Evolutionary conservation across 2,113 vertebrate species (phyloP), one percentile per base, ranked within the genome.

Genomic region (Cyanocitta stelleri): DNA sequence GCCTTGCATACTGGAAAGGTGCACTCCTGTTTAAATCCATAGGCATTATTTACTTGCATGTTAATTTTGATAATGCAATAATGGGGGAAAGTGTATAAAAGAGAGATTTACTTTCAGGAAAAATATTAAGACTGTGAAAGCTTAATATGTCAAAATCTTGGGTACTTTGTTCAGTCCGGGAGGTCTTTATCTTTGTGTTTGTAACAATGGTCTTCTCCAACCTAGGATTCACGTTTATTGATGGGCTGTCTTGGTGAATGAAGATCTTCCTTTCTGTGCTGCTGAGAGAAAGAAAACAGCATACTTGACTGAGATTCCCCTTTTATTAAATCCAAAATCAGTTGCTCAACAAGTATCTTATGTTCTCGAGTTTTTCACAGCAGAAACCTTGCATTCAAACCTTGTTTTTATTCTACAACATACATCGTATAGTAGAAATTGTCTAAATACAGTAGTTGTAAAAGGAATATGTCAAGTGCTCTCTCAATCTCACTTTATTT

Each of bases 111-210:
- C 37, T 82, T 91, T 75, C 55, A 68, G 69, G 22, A 91, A 92
- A 77, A 78, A 85, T 82, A 87, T 59, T 63, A 75, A 27, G 52
- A 61, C n/a, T 64, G 18, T 63, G n/a, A 64, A 89, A 76, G 55
- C 67, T 91, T 69, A 77, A 27, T 91, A 59, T 79, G 55, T 95
- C 91, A 90, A 90, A 73, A 86, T 41, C 7, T n/a, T 94, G 51
- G 13, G 48, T 63, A 52, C 75, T 96, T 96, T 94, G 71, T 95
- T 96, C 95, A 67, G 63, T 39, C 67, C 0, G 11, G 91, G 94
- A 90, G 93, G 93, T 95, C 93, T 92, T 88, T 80, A 44, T 75
- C 83, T 89, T 81, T 94, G 93, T 94, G 46, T 58, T 89, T 0
- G 0, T 87, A 64, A 96, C 93, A 97, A 91, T 84, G 79, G 51